phyloP scores from a whole-genome alignment of 2,888 invertebrate genomes.

The Harpalus rubripes region DNA sequence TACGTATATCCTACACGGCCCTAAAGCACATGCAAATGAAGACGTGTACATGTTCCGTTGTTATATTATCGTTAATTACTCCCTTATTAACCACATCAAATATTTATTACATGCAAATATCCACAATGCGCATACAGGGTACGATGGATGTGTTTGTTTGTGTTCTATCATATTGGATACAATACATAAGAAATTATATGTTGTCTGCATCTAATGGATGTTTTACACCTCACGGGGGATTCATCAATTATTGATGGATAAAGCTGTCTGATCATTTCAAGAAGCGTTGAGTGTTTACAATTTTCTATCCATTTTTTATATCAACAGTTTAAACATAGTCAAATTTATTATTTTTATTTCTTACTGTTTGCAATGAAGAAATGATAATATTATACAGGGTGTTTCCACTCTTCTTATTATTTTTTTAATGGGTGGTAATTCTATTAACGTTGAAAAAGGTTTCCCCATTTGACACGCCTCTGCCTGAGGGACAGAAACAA shows the following conservation, averaged over 20 bases:
- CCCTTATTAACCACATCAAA: slow-evolving; percentile 63
- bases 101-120: slow-evolving; percentile 66
- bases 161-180: background rate
- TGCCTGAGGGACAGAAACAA: no score
- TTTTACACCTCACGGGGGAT: background rate
- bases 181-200: background rate
- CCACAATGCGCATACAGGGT: background rate
- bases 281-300: no score
- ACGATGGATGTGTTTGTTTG: slow-evolving; percentile 25
- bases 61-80: slow-evolving; percentile 66
- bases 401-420: no score
- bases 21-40: slow-evolving; percentile 66
- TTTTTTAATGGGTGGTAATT: no score
- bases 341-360: no score
- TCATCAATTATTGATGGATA: background rate
- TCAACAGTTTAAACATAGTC: no score
- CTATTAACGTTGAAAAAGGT: no score
- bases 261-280: no score
- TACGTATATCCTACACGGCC: slow-evolving; percentile 29
- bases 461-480: no score
- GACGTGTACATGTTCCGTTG: slow-evolving; percentile 65
- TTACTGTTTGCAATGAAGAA: no score
- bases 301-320: no score
- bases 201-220: background rate
- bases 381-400: no score